Base-by-base conservation (phyloP, 2,113 vertebrate genomes). In the Rhinolophus ferrumequinum region DNA sequence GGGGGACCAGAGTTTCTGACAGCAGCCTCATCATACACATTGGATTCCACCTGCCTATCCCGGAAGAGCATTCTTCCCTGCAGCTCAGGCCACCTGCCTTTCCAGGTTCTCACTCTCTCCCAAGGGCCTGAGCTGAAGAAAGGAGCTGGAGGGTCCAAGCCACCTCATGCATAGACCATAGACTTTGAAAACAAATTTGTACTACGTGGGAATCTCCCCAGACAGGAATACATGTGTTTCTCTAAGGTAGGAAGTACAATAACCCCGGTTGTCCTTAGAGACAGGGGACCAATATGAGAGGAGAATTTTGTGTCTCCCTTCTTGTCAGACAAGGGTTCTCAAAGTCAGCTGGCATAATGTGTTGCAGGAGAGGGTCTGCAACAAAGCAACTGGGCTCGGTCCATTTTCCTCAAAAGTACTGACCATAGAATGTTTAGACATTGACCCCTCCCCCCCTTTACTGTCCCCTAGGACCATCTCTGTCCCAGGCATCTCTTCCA, bases 101-200 rank as follows among this genome's bases (percentile, higher is more conserved):
- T 85, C 56, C 38, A 54, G 38, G n/a, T 72, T 58, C n/a, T 67
- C n/a, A 44, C 60, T 24, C 44, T 91, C 80, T 77, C 35, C 60
- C 16, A 76, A 76, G 64, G 75, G 22, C 24, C n/a, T 12, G 67
- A 79, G 24, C 24, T 67, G 30, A 7, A 85, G 28, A 67, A 94
- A 54, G 85, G 80, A 15, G 58, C 67, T 64, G 33, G 19, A 75
- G 18, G 76, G 77, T 28, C 30, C n/a, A 85, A 28, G 47, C 38
- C 69, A 85, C 83, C 26, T 72, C 76, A 72, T 8, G 19, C 5
- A 70, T 6, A 79, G 81, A 93, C 10, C 60, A 67, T 19, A 70
- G 47, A 85, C 22, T 79, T 82, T 44, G 86, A 81, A 90, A 90
- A 92, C 62, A 93, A 89, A 93, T 28, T 41, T 52, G 38, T 94